Evolutionary conservation across 2,113 vertebrate genomes (phyloP).

Genomic region (Poeciliopsis occidentalis): DNA sequence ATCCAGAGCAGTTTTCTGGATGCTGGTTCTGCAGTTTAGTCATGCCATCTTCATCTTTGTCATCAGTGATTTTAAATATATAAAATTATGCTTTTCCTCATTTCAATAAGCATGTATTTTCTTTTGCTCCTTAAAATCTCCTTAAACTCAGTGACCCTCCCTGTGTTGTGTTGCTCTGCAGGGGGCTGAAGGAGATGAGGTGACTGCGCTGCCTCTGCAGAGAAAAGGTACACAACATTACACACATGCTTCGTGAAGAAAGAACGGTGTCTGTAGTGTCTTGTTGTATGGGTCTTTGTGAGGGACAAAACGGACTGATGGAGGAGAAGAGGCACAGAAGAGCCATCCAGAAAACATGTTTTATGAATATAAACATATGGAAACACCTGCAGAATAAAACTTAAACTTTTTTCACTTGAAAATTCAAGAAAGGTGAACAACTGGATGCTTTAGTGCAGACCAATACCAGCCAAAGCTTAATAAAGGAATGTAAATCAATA

Average conservation of each 20-base stretch:
- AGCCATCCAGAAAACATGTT: background rate
- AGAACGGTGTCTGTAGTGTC: background rate
- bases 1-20: no score
- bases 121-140: background rate
- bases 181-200: slow-evolving; percentile 76
- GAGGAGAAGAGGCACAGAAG: no score
- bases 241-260: no score
- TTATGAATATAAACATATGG: background rate
- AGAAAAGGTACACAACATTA: slow-evolving; percentile 65
- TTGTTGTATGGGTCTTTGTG: background rate
- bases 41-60: background rate
- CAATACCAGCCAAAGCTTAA: background rate
- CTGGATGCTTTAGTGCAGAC: background rate
- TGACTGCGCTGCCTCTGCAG: slow-evolving; percentile 53
- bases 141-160: background rate
- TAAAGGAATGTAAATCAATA: background rate
- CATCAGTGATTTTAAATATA: no score
- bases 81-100: no score
- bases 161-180: slow-evolving; percentile 29
- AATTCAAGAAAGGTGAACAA: background rate
- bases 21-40: no score
- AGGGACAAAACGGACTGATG: background rate
- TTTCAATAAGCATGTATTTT: background rate
- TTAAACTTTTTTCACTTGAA: background rate
- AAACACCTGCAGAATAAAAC: background rate